phyloP scores from a whole-genome alignment of 2,888 invertebrate genomes.

The Linnaemya vulpina region DNA sequence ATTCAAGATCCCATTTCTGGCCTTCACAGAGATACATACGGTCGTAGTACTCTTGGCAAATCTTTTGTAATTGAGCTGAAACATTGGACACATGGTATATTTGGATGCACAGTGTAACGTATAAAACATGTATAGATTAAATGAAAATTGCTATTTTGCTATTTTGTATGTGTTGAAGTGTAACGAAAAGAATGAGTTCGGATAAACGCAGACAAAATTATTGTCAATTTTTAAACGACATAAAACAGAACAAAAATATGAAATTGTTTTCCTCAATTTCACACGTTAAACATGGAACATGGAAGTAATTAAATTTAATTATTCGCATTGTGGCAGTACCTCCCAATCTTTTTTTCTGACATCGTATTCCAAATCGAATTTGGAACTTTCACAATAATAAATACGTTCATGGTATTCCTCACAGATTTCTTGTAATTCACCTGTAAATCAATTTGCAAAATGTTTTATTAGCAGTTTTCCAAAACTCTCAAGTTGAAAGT shows the following conservation, averaged over 20 bases:
- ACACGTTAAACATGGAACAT: conserved; percentile 36
- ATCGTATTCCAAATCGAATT: conserved; percentile 99
- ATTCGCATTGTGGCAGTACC: conserved; percentile 88
- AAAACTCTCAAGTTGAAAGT: neutral
- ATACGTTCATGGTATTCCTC: conserved; percentile 98
- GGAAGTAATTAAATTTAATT: neutral
- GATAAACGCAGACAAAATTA: neutral
- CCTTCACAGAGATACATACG: conserved; percentile 99
- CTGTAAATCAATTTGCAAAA: conserved; percentile 76
- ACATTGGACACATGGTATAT: conserved; percentile 69
- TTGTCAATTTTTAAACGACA: neutral
- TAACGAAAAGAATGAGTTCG: conserved; percentile 32
- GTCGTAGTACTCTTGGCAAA: conserved; percentile 97
- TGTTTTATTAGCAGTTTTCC: neutral
- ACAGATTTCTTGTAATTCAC: conserved; percentile 94
- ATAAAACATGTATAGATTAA: conserved; percentile 16
- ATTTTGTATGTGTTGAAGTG: conserved; percentile 29
- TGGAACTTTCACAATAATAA: conserved; percentile 98
- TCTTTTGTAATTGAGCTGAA: conserved; percentile 90
- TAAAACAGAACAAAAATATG: conserved; percentile 11
- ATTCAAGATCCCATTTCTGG: conserved; percentile 99
- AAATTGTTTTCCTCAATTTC: neutral
- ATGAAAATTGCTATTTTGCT: conserved; percentile 2
- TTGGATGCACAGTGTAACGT: conserved; percentile 39
- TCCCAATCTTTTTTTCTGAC: conserved; percentile 99